Percentiles rank a stretch among this genome's conserved stretches.
Evolutionary conservation across 2,888 invertebrate genomes (phyloP).

Genomic region (Dicranocentrus wangi): DNA sequence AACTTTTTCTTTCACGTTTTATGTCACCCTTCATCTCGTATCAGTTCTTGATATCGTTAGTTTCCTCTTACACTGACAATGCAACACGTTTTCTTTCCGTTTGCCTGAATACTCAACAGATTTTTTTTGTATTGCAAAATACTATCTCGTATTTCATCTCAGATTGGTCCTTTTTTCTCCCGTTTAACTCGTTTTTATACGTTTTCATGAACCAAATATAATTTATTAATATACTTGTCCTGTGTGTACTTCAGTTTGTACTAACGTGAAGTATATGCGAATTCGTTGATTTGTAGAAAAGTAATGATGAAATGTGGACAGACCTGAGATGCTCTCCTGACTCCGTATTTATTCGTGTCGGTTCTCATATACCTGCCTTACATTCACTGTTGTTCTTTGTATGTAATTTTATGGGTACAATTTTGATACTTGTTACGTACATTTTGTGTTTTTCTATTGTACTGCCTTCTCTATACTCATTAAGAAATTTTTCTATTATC

Average conservation of each 20-base stretch:
- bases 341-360: slow-evolving; percentile 26
- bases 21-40: no score
- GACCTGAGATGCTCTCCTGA: slow-evolving; percentile 53
- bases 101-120: neutral
- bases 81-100: slow-evolving; percentile 8
- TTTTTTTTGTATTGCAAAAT: neutral
- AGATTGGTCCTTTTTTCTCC: slow-evolving; percentile 23
- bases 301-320: neutral
- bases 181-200: slow-evolving; percentile 3
- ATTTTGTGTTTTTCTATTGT: neutral
- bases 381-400: slow-evolving; percentile 34
- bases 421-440: no score
- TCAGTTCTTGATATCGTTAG: neutral
- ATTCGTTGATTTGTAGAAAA: neutral
- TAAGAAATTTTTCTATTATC: no score
- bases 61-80: neutral
- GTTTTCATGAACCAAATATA: slow-evolving; percentile 28
- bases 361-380: slow-evolving; percentile 24
- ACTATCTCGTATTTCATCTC: slow-evolving; percentile 18
- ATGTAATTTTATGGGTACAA: neutral
- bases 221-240: neutral
- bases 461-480: neutral
- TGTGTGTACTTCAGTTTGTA: slow-evolving; percentile 2
- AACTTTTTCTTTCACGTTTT: no score
- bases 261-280: neutral